These are phyloP conservation scores for Prolemur simus DNA, from an alignment of 2,113 vertebrate genomes.

Conservation along the genomic window DNA sequence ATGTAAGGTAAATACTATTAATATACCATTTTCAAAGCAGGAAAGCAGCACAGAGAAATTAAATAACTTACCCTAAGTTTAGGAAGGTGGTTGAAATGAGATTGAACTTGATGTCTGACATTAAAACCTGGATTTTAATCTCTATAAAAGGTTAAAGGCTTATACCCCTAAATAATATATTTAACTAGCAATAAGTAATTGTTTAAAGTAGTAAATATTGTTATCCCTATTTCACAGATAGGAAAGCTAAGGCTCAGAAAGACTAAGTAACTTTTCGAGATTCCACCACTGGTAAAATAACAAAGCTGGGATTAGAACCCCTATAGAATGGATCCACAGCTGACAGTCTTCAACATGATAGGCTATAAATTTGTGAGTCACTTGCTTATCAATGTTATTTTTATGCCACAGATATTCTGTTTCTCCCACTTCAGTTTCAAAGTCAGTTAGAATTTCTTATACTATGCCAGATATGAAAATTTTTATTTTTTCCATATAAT, in stretches of 20 bases:
- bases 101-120: neutral
- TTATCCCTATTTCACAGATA: neutral
- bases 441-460: neutral
- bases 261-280: neutral
- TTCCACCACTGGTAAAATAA: neutral
- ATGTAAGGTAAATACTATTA: neutral
- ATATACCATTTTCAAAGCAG: neutral
- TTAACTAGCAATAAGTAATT: neutral
- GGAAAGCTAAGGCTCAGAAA: neutral
- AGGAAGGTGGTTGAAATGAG: neutral
- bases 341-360: neutral
- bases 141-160: neutral
- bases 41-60: neutral
- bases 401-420: neutral
- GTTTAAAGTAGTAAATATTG: neutral
- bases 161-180: neutral
- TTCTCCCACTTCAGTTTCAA: neutral
- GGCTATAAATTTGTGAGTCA: neutral
- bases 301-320: neutral
- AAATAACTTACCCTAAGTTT: neutral
- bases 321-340: neutral
- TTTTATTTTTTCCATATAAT: neutral
- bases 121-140: neutral
- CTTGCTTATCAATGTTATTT: neutral
- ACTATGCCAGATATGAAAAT: neutral